Percentiles rank a stretch among this genome's conserved stretches.
Conservation (phyloP, 2,888 invertebrate species). For the Scaptomyza cyrtandrae region DNA sequence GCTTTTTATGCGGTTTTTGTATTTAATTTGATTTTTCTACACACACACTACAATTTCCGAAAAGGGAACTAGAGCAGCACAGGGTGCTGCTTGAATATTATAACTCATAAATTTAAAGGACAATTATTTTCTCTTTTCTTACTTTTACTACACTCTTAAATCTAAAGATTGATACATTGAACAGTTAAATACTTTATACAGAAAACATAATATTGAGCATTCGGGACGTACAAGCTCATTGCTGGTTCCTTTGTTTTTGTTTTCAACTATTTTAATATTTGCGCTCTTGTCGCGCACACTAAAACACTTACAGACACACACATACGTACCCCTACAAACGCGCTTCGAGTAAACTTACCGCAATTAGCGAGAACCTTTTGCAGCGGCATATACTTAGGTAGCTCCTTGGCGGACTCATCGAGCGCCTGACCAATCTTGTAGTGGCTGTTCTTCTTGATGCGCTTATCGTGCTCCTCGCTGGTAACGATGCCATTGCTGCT, state of each 20-base stretch:
- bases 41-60: neutral
- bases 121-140: neutral
- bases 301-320: neutral
- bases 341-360: conserved; percentile 69
- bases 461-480: conserved; percentile 88
- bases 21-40: conserved; percentile 14
- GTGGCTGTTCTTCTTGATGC: conserved; percentile 94
- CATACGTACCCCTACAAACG: neutral
- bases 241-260: neutral
- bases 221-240: neutral
- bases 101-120: neutral
- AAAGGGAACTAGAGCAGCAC: neutral
- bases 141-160: neutral
- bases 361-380: conserved; percentile 82
- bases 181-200: neutral
- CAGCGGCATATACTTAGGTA: conserved; percentile 86
- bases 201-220: neutral
- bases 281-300: conserved; percentile 22
- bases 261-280: conserved; percentile 18
- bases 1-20: conserved; percentile 29
- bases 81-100: neutral
- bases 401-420: conserved; percentile 88
- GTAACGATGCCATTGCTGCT: conserved; percentile 69
- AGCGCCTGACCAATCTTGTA: conserved; percentile 91
- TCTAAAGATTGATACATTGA: neutral